Percentiles rank a stretch among this genome's conserved stretches.
Evolutionary conservation across 2,113 vertebrate species (phyloP).

Genomic region (Bettongia penicillata): DNA sequence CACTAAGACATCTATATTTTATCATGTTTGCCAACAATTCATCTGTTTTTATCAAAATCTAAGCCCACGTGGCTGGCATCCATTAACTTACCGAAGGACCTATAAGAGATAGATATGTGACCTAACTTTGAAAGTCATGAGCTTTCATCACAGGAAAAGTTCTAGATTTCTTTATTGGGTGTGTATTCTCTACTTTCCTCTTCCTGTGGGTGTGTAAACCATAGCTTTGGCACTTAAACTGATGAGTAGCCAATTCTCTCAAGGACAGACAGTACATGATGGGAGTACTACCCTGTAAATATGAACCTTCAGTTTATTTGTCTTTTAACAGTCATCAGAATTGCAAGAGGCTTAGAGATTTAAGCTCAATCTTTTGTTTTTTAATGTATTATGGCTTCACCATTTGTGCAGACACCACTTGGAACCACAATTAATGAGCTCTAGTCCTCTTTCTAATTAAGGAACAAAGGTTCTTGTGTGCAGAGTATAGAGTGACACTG

Average conservation of each 20-base stretch:
- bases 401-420: conserved; percentile 78
- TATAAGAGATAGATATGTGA: neutral
- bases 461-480: conserved; percentile 83
- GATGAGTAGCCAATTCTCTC: conserved; percentile 7
- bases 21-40: conserved; percentile 1
- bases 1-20: conserved; percentile 31
- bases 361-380: conserved; percentile 72
- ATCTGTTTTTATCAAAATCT: conserved; percentile 51
- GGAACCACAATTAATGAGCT: conserved; percentile 84
- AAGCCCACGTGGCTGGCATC: conserved; percentile 13
- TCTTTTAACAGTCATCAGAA: conserved; percentile 22
- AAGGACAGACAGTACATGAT: neutral
- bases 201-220: neutral
- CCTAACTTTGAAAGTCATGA: neutral
- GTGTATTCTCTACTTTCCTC: neutral
- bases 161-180: conserved; percentile 27
- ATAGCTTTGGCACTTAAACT: conserved; percentile 6
- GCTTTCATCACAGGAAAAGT: conserved; percentile 7
- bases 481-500: conserved; percentile 78
- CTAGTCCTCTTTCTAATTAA: conserved; percentile 83
- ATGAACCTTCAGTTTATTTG: conserved; percentile 61
- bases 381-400: conserved; percentile 69
- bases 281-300: neutral
- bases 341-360: conserved; percentile 15
- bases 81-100: neutral